A percentile compares a stretch with the other conserved stretches of the same genome.
Evolutionary conservation across 2,888 invertebrate species (phyloP).

Genomic region (Augiades crinisus): DNA sequence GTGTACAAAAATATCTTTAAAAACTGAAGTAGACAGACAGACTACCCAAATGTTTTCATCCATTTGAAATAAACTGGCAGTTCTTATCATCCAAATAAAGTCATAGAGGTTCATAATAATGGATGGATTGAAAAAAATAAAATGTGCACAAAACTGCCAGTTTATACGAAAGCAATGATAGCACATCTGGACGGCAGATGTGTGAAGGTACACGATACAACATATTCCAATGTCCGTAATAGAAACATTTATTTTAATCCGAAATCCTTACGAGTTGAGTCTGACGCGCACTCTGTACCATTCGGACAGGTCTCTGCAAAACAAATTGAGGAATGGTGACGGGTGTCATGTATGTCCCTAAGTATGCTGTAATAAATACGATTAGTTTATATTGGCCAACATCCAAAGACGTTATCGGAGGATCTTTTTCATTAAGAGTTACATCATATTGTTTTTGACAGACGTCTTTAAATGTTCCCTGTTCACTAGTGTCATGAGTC

Average conservation of each 20-base stretch:
- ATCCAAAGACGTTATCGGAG: constrained; percentile 14
- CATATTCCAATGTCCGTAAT: constrained; percentile 70
- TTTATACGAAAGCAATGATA: constrained; percentile 69
- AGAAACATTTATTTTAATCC: constrained; percentile 76
- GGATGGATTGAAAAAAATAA: constrained; percentile 22
- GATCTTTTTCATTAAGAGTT: no score
- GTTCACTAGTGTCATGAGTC: constrained; percentile 10
- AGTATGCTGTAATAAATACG: constrained; percentile 23
- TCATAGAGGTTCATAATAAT: background rate
- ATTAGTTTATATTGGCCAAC: constrained; percentile 1
- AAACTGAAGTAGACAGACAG: constrained; percentile 54
- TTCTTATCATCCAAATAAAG: constrained; percentile 38
- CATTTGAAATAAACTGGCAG: constrained; percentile 67
- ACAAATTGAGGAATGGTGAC: constrained; percentile 75
- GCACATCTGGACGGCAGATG: constrained; percentile 78
- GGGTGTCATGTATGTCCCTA: constrained; percentile 61
- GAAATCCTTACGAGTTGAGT: constrained; percentile 90
- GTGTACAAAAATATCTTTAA: constrained; percentile 37
- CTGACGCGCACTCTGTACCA: constrained; percentile 93
- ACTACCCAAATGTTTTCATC: constrained; percentile 51
- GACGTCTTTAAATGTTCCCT: constrained; percentile 18
- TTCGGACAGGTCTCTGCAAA: constrained; percentile 86
- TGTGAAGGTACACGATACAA: constrained; percentile 77
- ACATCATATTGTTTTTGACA: no score
- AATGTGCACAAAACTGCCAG: constrained; percentile 62